Evolutionary conservation across 2,113 vertebrate species (phyloP).

Genomic region (Anolis sagrei): DNA sequence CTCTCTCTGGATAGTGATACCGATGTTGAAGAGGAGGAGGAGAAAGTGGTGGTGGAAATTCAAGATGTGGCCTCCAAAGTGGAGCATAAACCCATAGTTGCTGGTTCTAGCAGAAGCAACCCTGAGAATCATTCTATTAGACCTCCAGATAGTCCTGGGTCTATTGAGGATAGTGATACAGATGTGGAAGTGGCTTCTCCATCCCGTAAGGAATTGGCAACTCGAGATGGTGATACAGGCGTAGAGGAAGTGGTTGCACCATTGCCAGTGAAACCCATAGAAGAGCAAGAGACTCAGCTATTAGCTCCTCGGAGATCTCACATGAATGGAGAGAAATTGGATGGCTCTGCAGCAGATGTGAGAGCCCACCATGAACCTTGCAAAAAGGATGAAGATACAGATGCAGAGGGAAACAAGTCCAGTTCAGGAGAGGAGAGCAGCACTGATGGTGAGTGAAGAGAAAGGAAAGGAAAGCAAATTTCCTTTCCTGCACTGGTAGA

Average conservation of each 20-base stretch:
- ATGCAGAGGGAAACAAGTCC: neutral
- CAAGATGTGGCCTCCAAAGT: constrained; percentile 11
- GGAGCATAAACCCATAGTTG: neutral
- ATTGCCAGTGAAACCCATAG: neutral
- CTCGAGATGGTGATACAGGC: neutral
- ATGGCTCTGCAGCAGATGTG: neutral
- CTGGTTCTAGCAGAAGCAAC: neutral
- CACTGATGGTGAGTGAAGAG: neutral
- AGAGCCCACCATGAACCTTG: neutral
- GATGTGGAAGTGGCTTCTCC: neutral
- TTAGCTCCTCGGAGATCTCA: neutral
- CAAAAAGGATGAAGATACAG: constrained; percentile 4
- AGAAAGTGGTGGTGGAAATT: neutral
- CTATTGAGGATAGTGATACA: neutral
- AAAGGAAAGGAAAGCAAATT: neutral
- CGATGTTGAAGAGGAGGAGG: constrained; percentile 43
- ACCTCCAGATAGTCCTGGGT: neutral
- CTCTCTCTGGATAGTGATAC: neutral
- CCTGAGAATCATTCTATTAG: neutral
- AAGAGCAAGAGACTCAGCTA: neutral
- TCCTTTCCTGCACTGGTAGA: neutral
- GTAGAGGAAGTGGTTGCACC: neutral
- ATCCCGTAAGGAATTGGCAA: neutral
- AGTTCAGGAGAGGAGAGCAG: neutral
- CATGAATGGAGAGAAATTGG: neutral